Base-by-base conservation (phyloP, 2,113 vertebrate species). In the Pterocles burchelli region DNA sequence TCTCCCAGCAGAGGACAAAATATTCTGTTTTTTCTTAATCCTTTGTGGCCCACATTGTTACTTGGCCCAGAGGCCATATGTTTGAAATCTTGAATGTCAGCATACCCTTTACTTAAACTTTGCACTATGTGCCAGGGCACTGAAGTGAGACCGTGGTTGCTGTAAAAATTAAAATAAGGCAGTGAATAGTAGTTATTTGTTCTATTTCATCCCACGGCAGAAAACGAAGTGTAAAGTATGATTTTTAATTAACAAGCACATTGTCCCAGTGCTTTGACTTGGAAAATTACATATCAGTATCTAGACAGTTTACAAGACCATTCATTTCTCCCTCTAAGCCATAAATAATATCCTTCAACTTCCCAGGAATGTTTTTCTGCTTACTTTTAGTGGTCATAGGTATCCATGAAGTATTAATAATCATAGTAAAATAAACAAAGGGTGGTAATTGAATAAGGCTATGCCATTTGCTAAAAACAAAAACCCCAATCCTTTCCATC, bases 241-340 rank as follows among this genome's bases (percentile, higher is more conserved):
- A 76, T 45, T 97, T 97, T 96, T 96, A 96, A 91, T 97, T 95
- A 97, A 96, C 84, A 96, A 97, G 67, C n/a, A 43, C 48, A 84
- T 97, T 97, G 84, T 97, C 91, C 67, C 29, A 85, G 59, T 94
- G 83, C 96, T 95, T 87, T 97, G 96, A 96, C 58, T 97, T 97
- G 88, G 96, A 98, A 97, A 98, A 97, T 96, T 93, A 77, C 80
- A 20, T 92, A 93, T 95, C 87, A 80, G 58, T 95, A 90, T 93
- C 72, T 93, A 52, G 93, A 70, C 65, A 88, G 55, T 90, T 97
- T 88, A 96, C 87, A 38, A 88, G 72, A 90, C 85, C 84, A 92
- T 96, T 96, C 76, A 89, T 94, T 88, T 88, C 28, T 96, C 77
- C 21, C 63, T 71, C 33, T 38, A 74, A 73, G 28, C 43, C 78